Base-by-base conservation (phyloP, 2,113 vertebrate species). In the Hyperopisus bebe region DNA sequence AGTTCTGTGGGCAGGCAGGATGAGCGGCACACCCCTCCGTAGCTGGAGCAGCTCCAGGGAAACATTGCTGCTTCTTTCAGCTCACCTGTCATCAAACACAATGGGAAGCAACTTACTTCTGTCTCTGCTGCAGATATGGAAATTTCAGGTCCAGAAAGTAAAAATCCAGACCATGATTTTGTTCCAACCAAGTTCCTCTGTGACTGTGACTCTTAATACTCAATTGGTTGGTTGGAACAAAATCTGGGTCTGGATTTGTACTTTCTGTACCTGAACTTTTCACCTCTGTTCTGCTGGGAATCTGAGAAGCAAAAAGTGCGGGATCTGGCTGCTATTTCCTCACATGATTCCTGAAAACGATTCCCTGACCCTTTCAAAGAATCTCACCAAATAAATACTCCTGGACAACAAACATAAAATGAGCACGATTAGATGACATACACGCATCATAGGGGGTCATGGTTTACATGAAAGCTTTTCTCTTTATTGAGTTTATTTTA, bases 1-100 rank as follows among this genome's bases (percentile, higher is more conserved):
- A 91, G 90, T 82, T 95, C 94, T 48, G 89, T 88, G 19, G 91
- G 89, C 35, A 90, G 91, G 11, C 94, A 95, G 3, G 86, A 15
- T 0, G 91, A 55, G 5, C 92, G 93, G 24, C 94, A 95, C 31
- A 91, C 74, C 0, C 93, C 93, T n/a, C 90, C 89, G 31, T 92
- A 93, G 89, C 91, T 91, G 4, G 88, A 91, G 24, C 93, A 94
- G n/a, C 91, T 91, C 93, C 93, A 93, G 11, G 91, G 91, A 55
- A 92, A 89, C 0, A 80, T 87, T 1, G 74, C 58, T 19, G 31
- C 74, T 35, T 89, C 88, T 31, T 48, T 84, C 1, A 47, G 74
- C 47, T 89, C 31, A 89, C 85, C 93, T 93, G 92, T 0, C 10
- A 46, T 58, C 19, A 21, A 10, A 24, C 11, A 39, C 70, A 66